Evolutionary conservation across 92 coral and sea anemone genomes (phyloP).

Genomic region (Plumapathes pennacea): DNA sequence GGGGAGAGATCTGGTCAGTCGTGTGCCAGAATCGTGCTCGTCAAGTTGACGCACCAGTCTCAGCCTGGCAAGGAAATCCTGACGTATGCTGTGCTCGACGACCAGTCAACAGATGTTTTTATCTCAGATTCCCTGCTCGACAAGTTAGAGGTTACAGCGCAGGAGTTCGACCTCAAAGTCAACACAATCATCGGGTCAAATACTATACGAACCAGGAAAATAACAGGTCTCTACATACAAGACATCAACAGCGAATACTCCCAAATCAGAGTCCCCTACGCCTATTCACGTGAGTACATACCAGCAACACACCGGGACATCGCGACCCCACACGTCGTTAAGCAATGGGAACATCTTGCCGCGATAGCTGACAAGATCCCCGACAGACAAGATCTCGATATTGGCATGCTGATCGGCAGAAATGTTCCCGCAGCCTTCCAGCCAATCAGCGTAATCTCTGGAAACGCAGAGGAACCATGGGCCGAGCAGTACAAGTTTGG

Average conservation of each 20-base stretch:
- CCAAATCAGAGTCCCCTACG: too few relatives aligned
- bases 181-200: constrained; percentile 32
- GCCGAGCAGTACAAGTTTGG: constrained; percentile 36
- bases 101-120: too few relatives aligned
- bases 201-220: too few relatives aligned
- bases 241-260: too few relatives aligned
- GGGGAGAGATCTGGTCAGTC: constrained; percentile 45
- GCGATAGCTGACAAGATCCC: constrained; percentile 36
- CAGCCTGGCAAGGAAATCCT: constrained; percentile 5
- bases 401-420: constrained; percentile 52
- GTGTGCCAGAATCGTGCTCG: constrained; percentile 61
- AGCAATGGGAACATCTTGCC: constrained; percentile 51
- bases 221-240: too few relatives aligned
- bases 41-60: constrained; percentile 21
- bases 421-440: constrained; percentile 46
- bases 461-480: constrained; percentile 25
- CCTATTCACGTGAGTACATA: too few relatives aligned
- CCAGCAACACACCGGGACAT: constrained; percentile 47
- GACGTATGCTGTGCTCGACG: constrained; percentile 43
- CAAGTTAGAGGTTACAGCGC: constrained; percentile 4
- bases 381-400: constrained; percentile 48
- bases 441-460: constrained; percentile 31
- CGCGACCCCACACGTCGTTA: constrained; percentile 57
- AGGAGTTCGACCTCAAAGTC: constrained; percentile 13
- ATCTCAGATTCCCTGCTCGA: constrained; percentile 18